These are phyloP conservation scores for Hypercompe scribonia DNA, from an alignment of 2,888 invertebrate genomes.

Conservation along the genomic window DNA sequence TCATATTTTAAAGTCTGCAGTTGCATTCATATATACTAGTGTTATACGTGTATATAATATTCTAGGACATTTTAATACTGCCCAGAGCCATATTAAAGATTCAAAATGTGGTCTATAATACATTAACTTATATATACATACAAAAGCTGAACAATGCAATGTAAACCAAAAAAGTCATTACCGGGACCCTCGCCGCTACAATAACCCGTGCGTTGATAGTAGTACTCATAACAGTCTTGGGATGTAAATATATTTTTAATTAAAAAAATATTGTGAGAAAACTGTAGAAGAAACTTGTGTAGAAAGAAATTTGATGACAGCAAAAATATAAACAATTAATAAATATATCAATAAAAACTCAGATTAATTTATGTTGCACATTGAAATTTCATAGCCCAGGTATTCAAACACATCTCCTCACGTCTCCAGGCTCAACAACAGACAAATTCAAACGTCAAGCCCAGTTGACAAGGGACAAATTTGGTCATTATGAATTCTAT, in stretches of 20 bases:
- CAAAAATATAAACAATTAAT: too few species aligned
- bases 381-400: background rate
- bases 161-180: background rate
- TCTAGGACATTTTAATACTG: too few species aligned
- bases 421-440: background rate
- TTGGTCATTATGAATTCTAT: constrained; percentile 5
- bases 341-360: background rate
- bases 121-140: too few species aligned
- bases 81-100: too few species aligned
- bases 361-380: background rate
- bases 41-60: too few species aligned
- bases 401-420: background rate
- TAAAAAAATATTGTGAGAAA: background rate
- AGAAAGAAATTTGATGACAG: too few species aligned
- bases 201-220: background rate
- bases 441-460: constrained; percentile 5
- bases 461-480: constrained; percentile 10
- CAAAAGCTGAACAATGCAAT: background rate
- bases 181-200: background rate
- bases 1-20: too few species aligned
- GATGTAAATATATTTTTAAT: background rate
- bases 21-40: too few species aligned
- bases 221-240: background rate
- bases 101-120: too few species aligned
- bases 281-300: too few species aligned